Percentiles rank a stretch among this genome's conserved stretches.
Conservation (phyloP, 2,113 vertebrate species). For the Lontra canadensis region DNA sequence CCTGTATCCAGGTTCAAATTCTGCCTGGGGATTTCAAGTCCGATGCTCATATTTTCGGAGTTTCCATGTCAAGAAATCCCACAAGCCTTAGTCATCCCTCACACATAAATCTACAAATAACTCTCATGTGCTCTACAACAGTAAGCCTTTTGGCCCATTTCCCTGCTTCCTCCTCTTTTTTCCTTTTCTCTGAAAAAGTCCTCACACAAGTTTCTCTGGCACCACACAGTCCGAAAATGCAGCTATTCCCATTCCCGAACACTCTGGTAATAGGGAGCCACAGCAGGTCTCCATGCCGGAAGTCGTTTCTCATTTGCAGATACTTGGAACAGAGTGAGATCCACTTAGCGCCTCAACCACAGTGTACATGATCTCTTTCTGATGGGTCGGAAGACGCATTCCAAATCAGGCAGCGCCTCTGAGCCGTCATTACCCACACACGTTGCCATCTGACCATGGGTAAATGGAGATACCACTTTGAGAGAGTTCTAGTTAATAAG, state of each 20-base stretch:
- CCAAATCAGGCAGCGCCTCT: neutral
- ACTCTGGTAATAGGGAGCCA: neutral
- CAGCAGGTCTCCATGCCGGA: neutral
- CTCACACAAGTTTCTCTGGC: neutral
- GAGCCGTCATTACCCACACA: neutral
- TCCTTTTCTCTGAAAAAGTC: conserved; percentile 36
- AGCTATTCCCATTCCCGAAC: neutral
- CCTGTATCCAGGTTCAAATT: neutral
- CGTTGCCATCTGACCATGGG: neutral
- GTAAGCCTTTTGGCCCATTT: conserved; percentile 54
- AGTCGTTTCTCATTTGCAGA: neutral
- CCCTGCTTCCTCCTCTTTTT: conserved; percentile 35
- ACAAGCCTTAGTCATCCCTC: conserved; percentile 67
- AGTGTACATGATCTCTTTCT: neutral
- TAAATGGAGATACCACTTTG: neutral
- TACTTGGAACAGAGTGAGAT: neutral
- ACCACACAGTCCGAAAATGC: neutral
- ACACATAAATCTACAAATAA: conserved; percentile 66
- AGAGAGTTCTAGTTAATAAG: neutral
- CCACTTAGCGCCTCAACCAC: neutral
- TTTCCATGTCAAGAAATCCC: conserved; percentile 68
- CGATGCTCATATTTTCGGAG: conserved; percentile 64
- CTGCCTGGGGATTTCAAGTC: neutral
- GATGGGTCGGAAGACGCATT: neutral
- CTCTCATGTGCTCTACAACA: conserved; percentile 46